Conservation (phyloP, 2,797 vertebrate species). For the Megalops cyprinoides region DNA sequence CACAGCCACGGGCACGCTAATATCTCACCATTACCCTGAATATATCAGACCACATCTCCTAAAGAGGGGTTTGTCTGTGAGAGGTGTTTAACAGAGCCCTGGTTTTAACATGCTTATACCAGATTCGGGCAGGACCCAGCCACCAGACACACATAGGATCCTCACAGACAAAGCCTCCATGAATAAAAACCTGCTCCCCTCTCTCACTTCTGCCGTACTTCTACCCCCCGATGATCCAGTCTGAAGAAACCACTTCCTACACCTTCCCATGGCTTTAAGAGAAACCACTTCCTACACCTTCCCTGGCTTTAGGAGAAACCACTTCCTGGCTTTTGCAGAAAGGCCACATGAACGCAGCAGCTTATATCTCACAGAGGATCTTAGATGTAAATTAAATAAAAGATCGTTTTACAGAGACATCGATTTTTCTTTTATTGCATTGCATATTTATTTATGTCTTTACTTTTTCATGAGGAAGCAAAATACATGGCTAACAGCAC, state of each 20-base stretch:
- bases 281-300: too few species aligned
- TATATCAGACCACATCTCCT: too few species aligned
- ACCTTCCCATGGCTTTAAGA: too few species aligned
- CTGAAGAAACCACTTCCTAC: constrained; percentile 55
- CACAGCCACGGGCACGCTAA: not conserved
- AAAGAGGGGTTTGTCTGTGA: too few species aligned
- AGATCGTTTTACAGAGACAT: constrained; percentile 20
- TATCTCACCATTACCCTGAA: not conserved
- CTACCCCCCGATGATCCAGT: constrained; percentile 58
- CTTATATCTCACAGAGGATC: constrained; percentile 49
- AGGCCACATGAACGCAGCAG: constrained; percentile 54
- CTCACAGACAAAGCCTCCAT: too few species aligned
- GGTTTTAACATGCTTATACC: too few species aligned
- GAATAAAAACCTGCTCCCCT: constrained; percentile 74
- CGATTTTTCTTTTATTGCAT: not conserved
- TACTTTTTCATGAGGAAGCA: not conserved
- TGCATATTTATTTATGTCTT: not conserved
- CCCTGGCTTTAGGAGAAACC: too few species aligned
- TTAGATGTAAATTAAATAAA: constrained; percentile 46
- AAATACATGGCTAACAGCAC: not conserved
- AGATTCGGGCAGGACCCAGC: too few species aligned
- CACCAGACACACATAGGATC: too few species aligned
- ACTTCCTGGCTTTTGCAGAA: too few species aligned
- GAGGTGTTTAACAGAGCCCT: too few species aligned
- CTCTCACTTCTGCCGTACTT: constrained; percentile 51